phyloP scores from a whole-genome alignment of 1,140 invertebrate genomes.

The Calycopis cecrops region DNA sequence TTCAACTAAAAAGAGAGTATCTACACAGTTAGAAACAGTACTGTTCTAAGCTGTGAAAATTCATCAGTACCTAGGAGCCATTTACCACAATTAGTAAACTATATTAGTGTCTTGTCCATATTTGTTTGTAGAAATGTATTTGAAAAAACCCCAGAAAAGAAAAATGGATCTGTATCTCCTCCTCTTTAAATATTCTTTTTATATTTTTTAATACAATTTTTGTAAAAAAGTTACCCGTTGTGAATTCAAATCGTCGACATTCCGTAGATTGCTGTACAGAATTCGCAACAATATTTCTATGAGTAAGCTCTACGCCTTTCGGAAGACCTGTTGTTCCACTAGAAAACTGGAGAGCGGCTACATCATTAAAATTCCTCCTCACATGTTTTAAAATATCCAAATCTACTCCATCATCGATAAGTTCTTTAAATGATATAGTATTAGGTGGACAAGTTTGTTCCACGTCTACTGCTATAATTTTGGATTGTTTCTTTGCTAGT shows the following conservation, averaged over 20 bases:
- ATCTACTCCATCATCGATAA: constrained; percentile 63
- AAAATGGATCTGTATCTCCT: too few species aligned
- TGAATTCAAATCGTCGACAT: constrained; percentile 40
- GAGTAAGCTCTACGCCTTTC: constrained; percentile 90
- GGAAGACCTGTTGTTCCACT: constrained; percentile 94
- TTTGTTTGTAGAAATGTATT: too few species aligned
- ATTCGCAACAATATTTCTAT: constrained; percentile 79
- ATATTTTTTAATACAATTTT: too few species aligned
- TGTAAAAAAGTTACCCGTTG: constrained; percentile 41
- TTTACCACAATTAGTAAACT: too few species aligned
- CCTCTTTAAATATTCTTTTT: too few species aligned
- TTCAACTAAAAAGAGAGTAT: too few species aligned
- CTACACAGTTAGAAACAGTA: too few species aligned
- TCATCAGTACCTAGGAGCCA: too few species aligned
- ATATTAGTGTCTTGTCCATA: too few species aligned
- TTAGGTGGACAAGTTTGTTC: constrained; percentile 58
- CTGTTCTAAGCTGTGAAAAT: too few species aligned
- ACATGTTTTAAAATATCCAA: constrained; percentile 62
- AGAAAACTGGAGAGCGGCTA: constrained; percentile 79
- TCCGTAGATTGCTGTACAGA: constrained; percentile 69
- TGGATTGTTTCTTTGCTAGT: constrained; percentile 64
- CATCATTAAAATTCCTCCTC: constrained; percentile 61
- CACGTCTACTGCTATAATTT: constrained; percentile 75
- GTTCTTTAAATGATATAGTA: constrained; percentile 76
- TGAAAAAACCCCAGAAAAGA: too few species aligned